These are phyloP conservation scores for Cybosia mesomella DNA, from an alignment of 2,888 invertebrate species.

Conservation along the genomic window DNA sequence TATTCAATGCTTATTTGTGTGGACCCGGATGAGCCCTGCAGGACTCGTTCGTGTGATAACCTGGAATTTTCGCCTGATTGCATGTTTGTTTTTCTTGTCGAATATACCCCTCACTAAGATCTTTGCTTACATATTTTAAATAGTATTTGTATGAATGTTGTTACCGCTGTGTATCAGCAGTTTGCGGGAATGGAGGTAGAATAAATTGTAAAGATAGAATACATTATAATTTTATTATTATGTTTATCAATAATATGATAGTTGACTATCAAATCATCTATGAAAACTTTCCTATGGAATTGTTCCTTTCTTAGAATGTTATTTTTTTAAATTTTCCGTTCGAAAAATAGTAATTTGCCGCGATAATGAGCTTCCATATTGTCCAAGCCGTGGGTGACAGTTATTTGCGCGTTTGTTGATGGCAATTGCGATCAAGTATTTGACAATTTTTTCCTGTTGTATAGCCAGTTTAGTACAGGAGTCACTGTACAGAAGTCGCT, in stretches of 20 bases:
- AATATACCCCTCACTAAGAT: constrained; percentile 8
- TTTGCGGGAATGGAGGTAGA: constrained; percentile 17
- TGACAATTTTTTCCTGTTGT: too few relatives aligned
- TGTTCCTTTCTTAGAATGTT: too few relatives aligned
- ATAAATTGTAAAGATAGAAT: constrained; percentile 11
- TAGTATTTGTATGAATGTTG: constrained; percentile 42
- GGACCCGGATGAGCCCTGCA: constrained; percentile 49
- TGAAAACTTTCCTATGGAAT: too few relatives aligned
- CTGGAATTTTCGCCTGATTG: constrained; percentile 58
- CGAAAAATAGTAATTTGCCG: too few relatives aligned
- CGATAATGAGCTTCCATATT: too few relatives aligned
- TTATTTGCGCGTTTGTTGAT: too few relatives aligned
- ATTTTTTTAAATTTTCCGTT: too few relatives aligned
- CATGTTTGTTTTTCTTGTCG: constrained; percentile 53
- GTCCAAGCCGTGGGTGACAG: too few relatives aligned
- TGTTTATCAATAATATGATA: not conserved
- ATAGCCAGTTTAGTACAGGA: too few relatives aligned
- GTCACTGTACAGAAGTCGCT: too few relatives aligned
- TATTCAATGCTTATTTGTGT: constrained; percentile 53
- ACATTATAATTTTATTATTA: constrained; percentile 1
- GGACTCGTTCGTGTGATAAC: constrained; percentile 62
- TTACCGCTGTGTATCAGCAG: constrained; percentile 23
- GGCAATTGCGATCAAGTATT: too few relatives aligned
- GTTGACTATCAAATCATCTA: not conserved
- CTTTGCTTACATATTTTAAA: constrained; percentile 58